A percentile compares a stretch with the other conserved stretches of the same genome.
phyloP scores from a whole-genome alignment of 2,797 vertebrate species.

The Diglossa cyanea region DNA sequence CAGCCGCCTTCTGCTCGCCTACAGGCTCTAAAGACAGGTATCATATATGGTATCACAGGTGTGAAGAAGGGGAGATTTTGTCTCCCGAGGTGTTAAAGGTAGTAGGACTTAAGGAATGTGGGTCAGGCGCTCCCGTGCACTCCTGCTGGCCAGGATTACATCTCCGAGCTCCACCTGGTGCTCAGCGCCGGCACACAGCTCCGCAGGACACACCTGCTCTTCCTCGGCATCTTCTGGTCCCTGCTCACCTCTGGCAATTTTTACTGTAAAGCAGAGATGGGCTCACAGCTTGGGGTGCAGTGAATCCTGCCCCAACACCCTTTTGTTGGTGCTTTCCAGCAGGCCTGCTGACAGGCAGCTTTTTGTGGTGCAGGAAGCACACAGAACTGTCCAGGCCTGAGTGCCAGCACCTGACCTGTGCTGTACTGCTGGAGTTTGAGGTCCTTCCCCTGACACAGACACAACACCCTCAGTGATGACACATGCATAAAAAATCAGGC shows the following conservation, averaged over 20 bases:
- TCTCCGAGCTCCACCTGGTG: background rate
- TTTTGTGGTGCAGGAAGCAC: conserved; percentile 18
- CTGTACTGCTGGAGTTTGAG: background rate
- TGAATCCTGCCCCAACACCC: background rate
- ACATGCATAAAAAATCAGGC: conserved; percentile 42
- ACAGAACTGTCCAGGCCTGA: conserved; percentile 75
- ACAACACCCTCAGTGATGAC: conserved; percentile 35
- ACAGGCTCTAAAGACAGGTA: background rate
- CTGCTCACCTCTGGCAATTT: background rate
- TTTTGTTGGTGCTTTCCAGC: conserved; percentile 3
- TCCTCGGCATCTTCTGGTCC: background rate
- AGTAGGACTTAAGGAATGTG: background rate
- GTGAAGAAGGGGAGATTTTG: background rate
- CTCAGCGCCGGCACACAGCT: rapidly evolving
- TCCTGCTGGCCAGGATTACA: background rate
- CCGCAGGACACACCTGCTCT: rapidly evolving
- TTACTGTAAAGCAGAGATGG: background rate
- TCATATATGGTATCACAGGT: rapidly evolving
- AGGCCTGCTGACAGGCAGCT: conserved; percentile 76
- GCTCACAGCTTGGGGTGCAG: background rate
- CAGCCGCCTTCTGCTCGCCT: background rate
- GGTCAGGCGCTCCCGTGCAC: background rate
- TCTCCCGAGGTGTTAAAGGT: background rate
- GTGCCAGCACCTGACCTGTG: background rate
- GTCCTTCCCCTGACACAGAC: background rate